These are phyloP conservation scores for Acanthiza pusilla DNA, from an alignment of 2,797 vertebrate genomes.

Conservation along the genomic window DNA sequence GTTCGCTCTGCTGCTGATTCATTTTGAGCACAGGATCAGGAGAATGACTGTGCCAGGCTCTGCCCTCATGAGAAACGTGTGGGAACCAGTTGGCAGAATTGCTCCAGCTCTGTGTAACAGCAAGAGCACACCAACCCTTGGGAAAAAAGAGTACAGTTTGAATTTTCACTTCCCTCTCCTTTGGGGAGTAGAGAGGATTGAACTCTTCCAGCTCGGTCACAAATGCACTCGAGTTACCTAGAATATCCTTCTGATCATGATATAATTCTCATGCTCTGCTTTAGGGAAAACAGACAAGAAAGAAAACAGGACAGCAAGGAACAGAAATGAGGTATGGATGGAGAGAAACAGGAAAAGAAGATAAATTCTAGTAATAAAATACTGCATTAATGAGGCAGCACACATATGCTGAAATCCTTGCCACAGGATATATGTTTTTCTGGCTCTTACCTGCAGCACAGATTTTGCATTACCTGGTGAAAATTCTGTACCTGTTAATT, in stretches of 20 bases:
- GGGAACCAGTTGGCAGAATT: not conserved
- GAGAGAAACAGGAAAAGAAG: not conserved
- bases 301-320: not conserved
- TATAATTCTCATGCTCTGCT: not conserved
- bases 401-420: not conserved
- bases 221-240: not conserved
- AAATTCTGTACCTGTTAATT: not conserved
- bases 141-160: not conserved
- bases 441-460: not conserved
- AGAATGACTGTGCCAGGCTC: not conserved
- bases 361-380: not conserved
- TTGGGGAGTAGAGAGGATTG: not conserved
- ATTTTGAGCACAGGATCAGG: not conserved
- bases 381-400: not conserved
- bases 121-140: not conserved
- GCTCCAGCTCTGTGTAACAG: not conserved
- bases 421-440: not conserved
- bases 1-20: not conserved
- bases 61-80: not conserved
- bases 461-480: not conserved
- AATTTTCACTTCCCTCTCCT: not conserved
- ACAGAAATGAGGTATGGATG: not conserved
- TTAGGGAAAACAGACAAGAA: not conserved
- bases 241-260: not conserved
- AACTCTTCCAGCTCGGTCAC: not conserved